A percentile compares a stretch with the other conserved stretches of the same genome.
Evolutionary conservation across 1,140 invertebrate species (phyloP).

Genomic region (Centruroides vittatus): DNA sequence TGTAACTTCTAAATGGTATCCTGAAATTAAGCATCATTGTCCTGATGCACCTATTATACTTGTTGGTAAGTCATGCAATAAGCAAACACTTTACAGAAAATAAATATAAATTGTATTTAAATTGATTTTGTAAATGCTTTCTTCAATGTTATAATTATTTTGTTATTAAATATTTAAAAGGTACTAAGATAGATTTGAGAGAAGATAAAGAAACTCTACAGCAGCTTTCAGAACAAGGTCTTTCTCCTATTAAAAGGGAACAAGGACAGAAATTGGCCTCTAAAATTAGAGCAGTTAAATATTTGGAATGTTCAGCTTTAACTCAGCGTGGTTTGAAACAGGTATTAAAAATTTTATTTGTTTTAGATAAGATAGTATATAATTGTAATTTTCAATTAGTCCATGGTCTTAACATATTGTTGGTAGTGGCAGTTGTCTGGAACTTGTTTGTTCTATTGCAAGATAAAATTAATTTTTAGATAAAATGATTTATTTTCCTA

Average conservation of each 20-base stretch:
- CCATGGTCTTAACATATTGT: no score
- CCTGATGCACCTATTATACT: conserved; percentile 96
- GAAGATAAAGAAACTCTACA: conserved; percentile 88
- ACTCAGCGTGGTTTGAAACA: conserved; percentile 95
- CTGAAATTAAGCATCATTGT: conserved; percentile 97
- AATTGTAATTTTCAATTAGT: no score
- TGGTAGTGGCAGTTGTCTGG: no score
- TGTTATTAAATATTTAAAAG: conserved; percentile 28
- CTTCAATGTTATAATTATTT: conserved; percentile 10
- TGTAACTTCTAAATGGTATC: conserved; percentile 97
- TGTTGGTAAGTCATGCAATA: conserved; percentile 51
- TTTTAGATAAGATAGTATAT: no score
- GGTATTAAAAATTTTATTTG: conserved; percentile 31
- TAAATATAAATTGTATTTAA: no score
- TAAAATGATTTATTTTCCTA: no score
- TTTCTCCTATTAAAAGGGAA: conserved; percentile 84
- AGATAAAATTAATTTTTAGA: no score
- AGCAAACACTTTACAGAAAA: no score
- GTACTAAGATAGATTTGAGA: conserved; percentile 88
- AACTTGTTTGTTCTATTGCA: no score
- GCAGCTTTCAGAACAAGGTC: conserved; percentile 75
- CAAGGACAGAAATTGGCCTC: conserved; percentile 92
- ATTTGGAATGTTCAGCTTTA: conserved; percentile 97
- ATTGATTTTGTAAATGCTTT: no score
- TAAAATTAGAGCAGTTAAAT: conserved; percentile 92